Base-by-base conservation (phyloP, 2,888 invertebrate species). In the Lepidochitona cinerea region DNA sequence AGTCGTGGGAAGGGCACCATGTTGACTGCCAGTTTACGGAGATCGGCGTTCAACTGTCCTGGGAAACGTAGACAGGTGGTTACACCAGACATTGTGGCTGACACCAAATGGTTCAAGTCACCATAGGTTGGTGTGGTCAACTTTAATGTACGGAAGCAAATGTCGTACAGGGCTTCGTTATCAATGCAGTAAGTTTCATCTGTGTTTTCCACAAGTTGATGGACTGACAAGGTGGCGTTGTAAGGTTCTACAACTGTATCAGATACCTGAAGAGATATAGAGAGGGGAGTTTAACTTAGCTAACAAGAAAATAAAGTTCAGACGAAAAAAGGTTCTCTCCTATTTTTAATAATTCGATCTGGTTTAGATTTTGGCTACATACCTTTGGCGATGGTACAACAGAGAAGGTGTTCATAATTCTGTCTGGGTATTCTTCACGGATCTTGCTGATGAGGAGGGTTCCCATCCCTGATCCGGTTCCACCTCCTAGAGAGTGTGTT, bases 1-100 rank as follows among this genome's bases (percentile, higher is more conserved):
- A 49, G 49, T n/a, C 49, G 49, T 18, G 49, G 49, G 49, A 49
- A 49, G 49, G 49, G 49, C 49, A 49, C 49, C 49, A 49, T 49
- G 49, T 49, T 49, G 49, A 49, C 49, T n/a, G 49, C 49, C 49
- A 49, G 49, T 7, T 49, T 49, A 49, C 49, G 49, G 7, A 49
- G 49, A 49, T 49, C 49, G 3, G 49, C 87, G 65, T 87, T 87
- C 66, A 87, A 73, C 72, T 87, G 86, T 72, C 87, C 97, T 26
- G 97, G 97, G 92, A 97, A 97, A 81, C 96, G 93, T 52, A 96
- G 93, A 91, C 97, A 97, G 75, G 97, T 97, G 95, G 92, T 92
- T 35, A 92, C 92, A 70, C 92, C 92, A 65, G 92, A 92, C 92
- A 92, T 92, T 41, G 92, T 49, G 2, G 49, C 49, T 23, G 49